Percentiles rank a stretch among this genome's conserved stretches.
Evolutionary conservation across 1,140 invertebrate genomes (phyloP).

Genomic region (Monomorium pharaonis): DNA sequence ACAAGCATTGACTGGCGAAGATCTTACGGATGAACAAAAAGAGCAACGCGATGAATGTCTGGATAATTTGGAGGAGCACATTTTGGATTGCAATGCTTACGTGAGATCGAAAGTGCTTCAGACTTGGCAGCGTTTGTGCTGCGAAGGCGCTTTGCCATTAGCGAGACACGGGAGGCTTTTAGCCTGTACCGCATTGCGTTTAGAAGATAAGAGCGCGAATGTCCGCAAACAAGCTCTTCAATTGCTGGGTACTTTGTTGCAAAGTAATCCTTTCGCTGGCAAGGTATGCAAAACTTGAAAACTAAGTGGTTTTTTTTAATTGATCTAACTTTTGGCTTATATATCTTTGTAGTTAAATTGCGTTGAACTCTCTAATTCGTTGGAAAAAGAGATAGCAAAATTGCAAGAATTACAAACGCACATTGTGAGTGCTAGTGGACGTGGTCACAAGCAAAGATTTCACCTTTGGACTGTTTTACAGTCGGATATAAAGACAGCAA

Average conservation of each 20-base stretch:
- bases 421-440: conserved; percentile 81
- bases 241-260: conserved; percentile 90
- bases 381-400: conserved; percentile 86
- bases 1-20: conserved; percentile 89
- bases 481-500: conserved; percentile 80
- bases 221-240: conserved; percentile 93
- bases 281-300: conserved; percentile 83
- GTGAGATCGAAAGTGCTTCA: conserved; percentile 93
- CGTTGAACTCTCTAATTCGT: conserved; percentile 86
- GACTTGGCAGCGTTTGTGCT: conserved; percentile 90
- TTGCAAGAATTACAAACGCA: conserved; percentile 87
- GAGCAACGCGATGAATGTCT: conserved; percentile 90
- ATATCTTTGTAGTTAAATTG: conserved; percentile 85
- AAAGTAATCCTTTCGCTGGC: conserved; percentile 91
- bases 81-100: conserved; percentile 93
- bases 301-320: background rate
- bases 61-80: conserved; percentile 91
- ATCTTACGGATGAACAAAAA: conserved; percentile 88
- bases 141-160: conserved; percentile 90
- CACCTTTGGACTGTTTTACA: conserved; percentile 82
- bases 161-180: conserved; percentile 88
- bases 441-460: conserved; percentile 81
- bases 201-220: conserved; percentile 91
- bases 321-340: background rate
- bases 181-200: conserved; percentile 87